phyloP scores from a whole-genome alignment of 2,888 invertebrate genomes.

The Nesidiocoris tenuis region DNA sequence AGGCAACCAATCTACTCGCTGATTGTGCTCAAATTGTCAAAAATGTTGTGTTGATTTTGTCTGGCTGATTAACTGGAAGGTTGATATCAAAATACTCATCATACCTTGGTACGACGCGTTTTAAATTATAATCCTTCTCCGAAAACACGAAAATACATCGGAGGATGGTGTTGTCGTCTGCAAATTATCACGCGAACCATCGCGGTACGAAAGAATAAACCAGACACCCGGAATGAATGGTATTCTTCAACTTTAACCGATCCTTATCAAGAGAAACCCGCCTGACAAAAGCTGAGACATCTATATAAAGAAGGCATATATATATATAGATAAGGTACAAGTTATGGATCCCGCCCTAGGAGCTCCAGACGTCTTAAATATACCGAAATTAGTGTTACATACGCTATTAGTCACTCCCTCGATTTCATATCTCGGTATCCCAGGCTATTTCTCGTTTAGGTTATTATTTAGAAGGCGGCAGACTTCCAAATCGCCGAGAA shows the following conservation, averaged over 20 bases:
- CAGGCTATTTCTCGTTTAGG: conserved; percentile 35
- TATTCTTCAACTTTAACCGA: neutral
- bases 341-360: neutral
- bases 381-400: conserved; percentile 39
- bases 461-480: conserved; percentile 21
- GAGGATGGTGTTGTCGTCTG: too few relatives aligned
- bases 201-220: neutral
- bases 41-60: too few relatives aligned
- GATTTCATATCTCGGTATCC: neutral
- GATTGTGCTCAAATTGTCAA: too few relatives aligned
- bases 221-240: neutral
- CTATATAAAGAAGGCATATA: too few relatives aligned
- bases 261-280: neutral
- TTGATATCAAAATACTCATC: too few relatives aligned
- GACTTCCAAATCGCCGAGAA: neutral
- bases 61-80: too few relatives aligned
- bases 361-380: conserved; percentile 3
- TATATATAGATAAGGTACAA: neutral
- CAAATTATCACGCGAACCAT: neutral
- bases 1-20: too few relatives aligned
- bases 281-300: too few relatives aligned
- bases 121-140: too few relatives aligned
- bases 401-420: conserved; percentile 27
- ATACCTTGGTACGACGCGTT: too few relatives aligned
- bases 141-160: too few relatives aligned